These are phyloP conservation scores for Girardia tigrina DNA, from an alignment of 2,888 invertebrate genomes.

Conservation along the genomic window DNA sequence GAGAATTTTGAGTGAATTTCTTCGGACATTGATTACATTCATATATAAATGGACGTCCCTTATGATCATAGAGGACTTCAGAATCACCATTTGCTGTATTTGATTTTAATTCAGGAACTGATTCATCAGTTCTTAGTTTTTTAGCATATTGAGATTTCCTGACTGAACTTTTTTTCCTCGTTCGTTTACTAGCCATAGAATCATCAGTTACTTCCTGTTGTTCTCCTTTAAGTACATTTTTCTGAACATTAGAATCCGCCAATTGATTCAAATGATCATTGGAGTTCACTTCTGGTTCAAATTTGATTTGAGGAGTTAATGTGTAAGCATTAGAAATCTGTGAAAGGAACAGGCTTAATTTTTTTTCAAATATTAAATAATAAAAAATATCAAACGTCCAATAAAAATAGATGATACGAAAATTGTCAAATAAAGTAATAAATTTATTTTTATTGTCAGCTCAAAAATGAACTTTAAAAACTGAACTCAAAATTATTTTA, in stretches of 20 bases:
- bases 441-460: too few species aligned
- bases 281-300: background rate
- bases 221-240: background rate
- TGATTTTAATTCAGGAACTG: background rate
- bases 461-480: too few species aligned
- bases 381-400: too few species aligned
- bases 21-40: conserved; percentile 16
- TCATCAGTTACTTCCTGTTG: background rate
- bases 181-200: background rate
- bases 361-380: too few species aligned
- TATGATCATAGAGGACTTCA: background rate
- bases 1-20: conserved; percentile 20
- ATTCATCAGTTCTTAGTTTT: background rate
- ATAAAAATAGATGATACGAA: too few species aligned
- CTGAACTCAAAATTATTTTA: too few species aligned
- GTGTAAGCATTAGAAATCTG: conserved; percentile 1
- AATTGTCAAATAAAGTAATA: too few species aligned
- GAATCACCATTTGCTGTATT: conserved; percentile 11
- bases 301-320: background rate
- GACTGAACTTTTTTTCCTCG: background rate
- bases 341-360: too few species aligned
- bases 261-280: conserved; percentile 4
- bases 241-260: background rate
- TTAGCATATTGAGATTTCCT: background rate
- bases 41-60: conserved; percentile 15